Base-by-base conservation (phyloP, 2,888 invertebrate genomes). In the Drosophila vallismaia region DNA sequence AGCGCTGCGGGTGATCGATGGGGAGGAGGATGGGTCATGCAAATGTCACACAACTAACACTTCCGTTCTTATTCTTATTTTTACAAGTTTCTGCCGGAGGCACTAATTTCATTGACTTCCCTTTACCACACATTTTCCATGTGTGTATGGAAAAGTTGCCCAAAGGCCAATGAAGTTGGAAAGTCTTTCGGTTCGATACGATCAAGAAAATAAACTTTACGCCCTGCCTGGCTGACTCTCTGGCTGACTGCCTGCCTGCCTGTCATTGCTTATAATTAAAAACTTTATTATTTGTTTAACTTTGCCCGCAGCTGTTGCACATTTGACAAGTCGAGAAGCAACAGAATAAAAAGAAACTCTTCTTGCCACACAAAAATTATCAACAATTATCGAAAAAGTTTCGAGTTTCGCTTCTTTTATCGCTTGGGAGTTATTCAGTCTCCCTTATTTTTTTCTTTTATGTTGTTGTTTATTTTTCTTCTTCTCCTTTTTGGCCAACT, bases 201-300 rank as follows among this genome's bases (percentile, higher is more conserved):
- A 68, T 69, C 69, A 49, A 49, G 69, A 62, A 58, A 53, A 36
- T 68, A 48, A 82, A 79, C 75, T 82, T 82, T 72, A 54, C 50
- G 45, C 49, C 29, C 44, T 12, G 42, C 26, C 19, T 19, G 19
- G 19, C 29, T 56, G 51, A 67, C 81, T 33, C 10, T 19, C 19
- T 19, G 46, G 53, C 52, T 56, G 55, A 51, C 53, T 58, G 56
- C 29, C 44, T 12, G 42, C 26, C 29, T 56, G 51, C 63, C 81
- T 33, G 10, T 19, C 29, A 72, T 71, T 75, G 75, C 76, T 86
- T 86, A 84, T 88, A 88, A 86, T 88, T 84, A 86, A 74, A 76
- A 88, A 84, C 85, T 84, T 84, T 88, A 83, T 86, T 88, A 80
- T 86, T 88, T 88, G 88, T 57, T 79, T 68, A 69, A 88, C 63